Evolutionary conservation across 2,113 vertebrate genomes (phyloP).

Genomic region (Brachionichthys hirsutus): DNA sequence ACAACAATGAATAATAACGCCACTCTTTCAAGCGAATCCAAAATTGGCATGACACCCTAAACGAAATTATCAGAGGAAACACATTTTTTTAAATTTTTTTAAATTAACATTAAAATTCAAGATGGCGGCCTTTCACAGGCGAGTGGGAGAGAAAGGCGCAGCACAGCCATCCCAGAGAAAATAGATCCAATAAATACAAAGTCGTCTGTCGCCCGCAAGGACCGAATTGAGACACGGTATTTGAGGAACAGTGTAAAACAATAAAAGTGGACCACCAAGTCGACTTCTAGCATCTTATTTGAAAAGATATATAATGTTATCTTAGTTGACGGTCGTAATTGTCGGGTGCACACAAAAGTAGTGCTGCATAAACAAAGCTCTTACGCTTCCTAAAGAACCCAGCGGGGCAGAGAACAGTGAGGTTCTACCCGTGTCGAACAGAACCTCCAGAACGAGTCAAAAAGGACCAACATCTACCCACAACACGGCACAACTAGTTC

Average conservation of each 20-base stretch:
- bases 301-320: not conserved
- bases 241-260: not conserved
- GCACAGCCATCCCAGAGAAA: constrained; percentile 72
- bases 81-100: constrained; percentile 62
- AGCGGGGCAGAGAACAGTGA: constrained; percentile 15
- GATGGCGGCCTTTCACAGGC: constrained; percentile 76
- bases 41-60: constrained; percentile 41
- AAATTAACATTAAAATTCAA: constrained; percentile 85
- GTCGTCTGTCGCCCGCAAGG: not conserved
- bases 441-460: constrained; percentile 19
- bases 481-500: too few species aligned
- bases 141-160: constrained; percentile 68
- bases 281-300: not conserved
- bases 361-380: constrained; percentile 75
- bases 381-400: constrained; percentile 54
- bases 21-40: constrained; percentile 42
- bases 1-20: constrained; percentile 12
- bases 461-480: too few species aligned
- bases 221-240: not conserved
- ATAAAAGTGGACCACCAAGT: fast-evolving
- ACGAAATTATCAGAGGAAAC: constrained; percentile 72
- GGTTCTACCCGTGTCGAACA: constrained; percentile 11
- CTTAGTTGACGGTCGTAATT: constrained; percentile 13
- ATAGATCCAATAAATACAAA: constrained; percentile 65
- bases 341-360: constrained; percentile 76